These are phyloP conservation scores for Hoplostethus atlanticus DNA, from an alignment of 2,797 vertebrate genomes.

Conservation along the genomic window DNA sequence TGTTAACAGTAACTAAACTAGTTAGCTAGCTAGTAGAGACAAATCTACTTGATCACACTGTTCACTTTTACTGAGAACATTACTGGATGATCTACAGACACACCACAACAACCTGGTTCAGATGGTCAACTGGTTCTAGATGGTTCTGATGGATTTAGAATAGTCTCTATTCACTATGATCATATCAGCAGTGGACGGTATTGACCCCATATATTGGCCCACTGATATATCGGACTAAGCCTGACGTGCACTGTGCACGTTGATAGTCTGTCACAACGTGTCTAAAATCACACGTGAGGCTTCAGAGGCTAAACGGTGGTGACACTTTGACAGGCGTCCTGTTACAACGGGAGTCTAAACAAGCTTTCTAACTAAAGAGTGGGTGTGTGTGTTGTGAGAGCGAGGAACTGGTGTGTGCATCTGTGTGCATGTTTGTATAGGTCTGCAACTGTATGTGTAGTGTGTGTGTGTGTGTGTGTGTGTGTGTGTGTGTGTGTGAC, in stretches of 20 bases:
- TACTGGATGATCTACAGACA: too few species aligned
- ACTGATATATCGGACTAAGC: not conserved
- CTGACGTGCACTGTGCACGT: not conserved
- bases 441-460: conserved; percentile 30
- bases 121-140: too few species aligned
- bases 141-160: too few species aligned
- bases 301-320: conserved; percentile 67
- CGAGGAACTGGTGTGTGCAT: conserved; percentile 2
- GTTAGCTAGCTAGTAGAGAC: too few species aligned
- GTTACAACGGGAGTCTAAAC: conserved; percentile 72
- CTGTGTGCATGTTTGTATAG: conserved; percentile 26
- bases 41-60: too few species aligned
- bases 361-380: conserved; percentile 6
- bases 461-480: conserved; percentile 27
- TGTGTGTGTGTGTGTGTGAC: conserved; percentile 46
- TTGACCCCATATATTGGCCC: too few species aligned
- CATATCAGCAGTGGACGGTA: too few species aligned
- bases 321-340: conserved; percentile 78
- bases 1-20: too few species aligned
- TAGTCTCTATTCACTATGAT: too few species aligned
- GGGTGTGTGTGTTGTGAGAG: not conserved
- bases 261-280: conserved; percentile 56
- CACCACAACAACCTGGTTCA: too few species aligned
- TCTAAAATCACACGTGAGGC: conserved; percentile 49
- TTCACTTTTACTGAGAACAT: too few species aligned